Evolutionary conservation across 2,888 invertebrate genomes (phyloP).

Genomic region (Mythimna ferrago): DNA sequence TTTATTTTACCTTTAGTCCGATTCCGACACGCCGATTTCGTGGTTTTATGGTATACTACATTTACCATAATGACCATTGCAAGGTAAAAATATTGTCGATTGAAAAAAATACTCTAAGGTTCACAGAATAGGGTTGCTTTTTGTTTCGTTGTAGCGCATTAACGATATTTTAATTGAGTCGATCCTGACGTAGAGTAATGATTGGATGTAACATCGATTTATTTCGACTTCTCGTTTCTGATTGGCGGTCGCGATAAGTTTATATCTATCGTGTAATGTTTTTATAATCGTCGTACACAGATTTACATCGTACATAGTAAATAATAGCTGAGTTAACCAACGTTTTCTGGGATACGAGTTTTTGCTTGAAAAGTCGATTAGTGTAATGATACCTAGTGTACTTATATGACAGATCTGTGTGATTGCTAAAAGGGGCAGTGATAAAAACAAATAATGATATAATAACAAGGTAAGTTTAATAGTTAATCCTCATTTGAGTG

Average conservation of each 20-base stretch:
- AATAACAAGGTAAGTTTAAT: conserved; percentile 20
- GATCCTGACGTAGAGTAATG: conserved; percentile 90
- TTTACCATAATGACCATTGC: conserved; percentile 89
- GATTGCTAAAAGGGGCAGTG: conserved; percentile 23
- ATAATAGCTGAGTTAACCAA: conserved; percentile 56
- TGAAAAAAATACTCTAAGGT: conserved; percentile 74
- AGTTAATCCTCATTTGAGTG: conserved; percentile 1
- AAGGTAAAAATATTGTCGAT: conserved; percentile 75
- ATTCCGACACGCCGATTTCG: conserved; percentile 90
- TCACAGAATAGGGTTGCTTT: conserved; percentile 76
- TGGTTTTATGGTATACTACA: conserved; percentile 88
- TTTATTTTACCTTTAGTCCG: conserved; percentile 89
- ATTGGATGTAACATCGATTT: conserved; percentile 91
- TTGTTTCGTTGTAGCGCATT: conserved; percentile 79
- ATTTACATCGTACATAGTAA: conserved; percentile 75
- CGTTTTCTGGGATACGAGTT: conserved; percentile 33
- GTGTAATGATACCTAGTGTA: conserved; percentile 29
- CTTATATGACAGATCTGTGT: conserved; percentile 34
- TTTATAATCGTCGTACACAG: conserved; percentile 84
- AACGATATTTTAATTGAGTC: conserved; percentile 91
- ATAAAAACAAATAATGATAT: conserved; percentile 33
- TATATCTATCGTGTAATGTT: conserved; percentile 88
- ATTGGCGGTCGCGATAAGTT: conserved; percentile 90
- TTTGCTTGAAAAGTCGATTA: conserved; percentile 43
- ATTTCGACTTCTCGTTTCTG: conserved; percentile 90